Evolutionary conservation across 1,140 invertebrate genomes (phyloP).

Genomic region (Sycophila sp.): DNA sequence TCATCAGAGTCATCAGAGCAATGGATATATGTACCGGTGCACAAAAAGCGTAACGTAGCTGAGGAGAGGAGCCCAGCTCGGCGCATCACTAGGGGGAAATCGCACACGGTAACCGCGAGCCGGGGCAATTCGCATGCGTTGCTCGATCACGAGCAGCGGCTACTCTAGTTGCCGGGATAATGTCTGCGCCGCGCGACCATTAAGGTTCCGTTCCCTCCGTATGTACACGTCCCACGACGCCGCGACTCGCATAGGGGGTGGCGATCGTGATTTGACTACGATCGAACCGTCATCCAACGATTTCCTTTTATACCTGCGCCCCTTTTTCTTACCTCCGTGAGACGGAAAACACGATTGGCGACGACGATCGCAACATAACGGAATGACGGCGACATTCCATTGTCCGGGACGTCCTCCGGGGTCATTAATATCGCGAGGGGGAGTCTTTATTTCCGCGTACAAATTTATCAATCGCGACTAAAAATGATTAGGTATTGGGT

Average conservation of each 20-base stretch:
- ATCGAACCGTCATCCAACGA: constrained; percentile 39
- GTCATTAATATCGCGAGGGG: not conserved
- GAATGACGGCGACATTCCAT: constrained; percentile 31
- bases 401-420: not conserved
- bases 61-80: no score
- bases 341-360: not conserved
- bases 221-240: constrained; percentile 44
- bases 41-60: no score
- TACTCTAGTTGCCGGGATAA: not conserved
- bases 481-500: not conserved
- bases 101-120: no score
- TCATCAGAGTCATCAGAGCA: no score
- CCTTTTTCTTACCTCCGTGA: not conserved
- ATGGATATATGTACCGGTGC: no score
- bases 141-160: constrained; percentile 55
- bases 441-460: not conserved
- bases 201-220: constrained; percentile 45
- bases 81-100: no score
- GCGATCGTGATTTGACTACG: constrained; percentile 40
- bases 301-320: constrained; percentile 14
- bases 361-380: constrained; percentile 24
- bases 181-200: constrained; percentile 53
- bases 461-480: not conserved
- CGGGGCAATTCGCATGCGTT: constrained; percentile 58
- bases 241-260: constrained; percentile 20